Evolutionary conservation across 2,888 invertebrate species (phyloP).

Genomic region (Horisme vitalbata): DNA sequence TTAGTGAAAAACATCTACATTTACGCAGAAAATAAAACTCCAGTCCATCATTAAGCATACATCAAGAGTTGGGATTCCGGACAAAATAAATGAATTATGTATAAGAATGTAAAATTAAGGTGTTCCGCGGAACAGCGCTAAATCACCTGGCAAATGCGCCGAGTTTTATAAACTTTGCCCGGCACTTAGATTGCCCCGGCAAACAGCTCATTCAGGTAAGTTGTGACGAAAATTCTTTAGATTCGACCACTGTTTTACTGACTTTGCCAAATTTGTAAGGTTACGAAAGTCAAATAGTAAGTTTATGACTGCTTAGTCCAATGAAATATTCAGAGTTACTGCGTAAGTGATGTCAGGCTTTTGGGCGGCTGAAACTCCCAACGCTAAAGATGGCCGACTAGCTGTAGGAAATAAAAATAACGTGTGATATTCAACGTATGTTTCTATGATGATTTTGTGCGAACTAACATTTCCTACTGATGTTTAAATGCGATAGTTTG

Average conservation of each 20-base stretch:
- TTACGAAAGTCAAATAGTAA: background rate
- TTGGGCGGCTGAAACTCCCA: too few species aligned
- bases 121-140: constrained; percentile 23
- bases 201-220: constrained; percentile 6
- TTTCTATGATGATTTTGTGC: too few species aligned
- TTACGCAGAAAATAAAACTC: constrained; percentile 23
- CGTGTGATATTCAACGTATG: too few species aligned
- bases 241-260: constrained; percentile 8
- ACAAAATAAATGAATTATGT: constrained; percentile 37
- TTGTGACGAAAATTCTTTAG: constrained; percentile 1
- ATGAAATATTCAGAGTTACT: too few species aligned
- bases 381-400: too few species aligned
- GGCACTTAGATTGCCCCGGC: constrained; percentile 13
- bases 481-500: too few species aligned
- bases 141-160: constrained; percentile 26
- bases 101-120: constrained; percentile 37
- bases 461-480: too few species aligned
- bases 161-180: constrained; percentile 26
- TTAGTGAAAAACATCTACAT: constrained; percentile 4
- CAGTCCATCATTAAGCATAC: constrained; percentile 33
- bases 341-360: too few species aligned
- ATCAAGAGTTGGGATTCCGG: constrained; percentile 28
- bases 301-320: too few species aligned
- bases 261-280: too few species aligned
- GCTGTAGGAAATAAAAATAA: too few species aligned